Conservation (phyloP, 1,140 invertebrate species). For the Harpegnathos saltator region DNA sequence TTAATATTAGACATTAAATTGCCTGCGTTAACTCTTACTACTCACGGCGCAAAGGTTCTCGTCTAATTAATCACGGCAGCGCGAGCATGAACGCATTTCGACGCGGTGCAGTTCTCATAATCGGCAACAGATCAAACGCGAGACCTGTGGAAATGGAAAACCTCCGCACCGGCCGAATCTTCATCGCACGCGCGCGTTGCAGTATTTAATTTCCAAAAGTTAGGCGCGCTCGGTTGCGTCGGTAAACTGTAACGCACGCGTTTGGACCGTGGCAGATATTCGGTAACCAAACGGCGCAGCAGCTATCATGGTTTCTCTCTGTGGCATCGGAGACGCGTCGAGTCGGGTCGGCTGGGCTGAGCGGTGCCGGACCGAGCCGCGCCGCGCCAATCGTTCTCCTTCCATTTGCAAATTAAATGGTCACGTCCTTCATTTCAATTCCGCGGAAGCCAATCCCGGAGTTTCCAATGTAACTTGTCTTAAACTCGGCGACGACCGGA, state of each 20-base stretch:
- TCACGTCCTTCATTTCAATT: slow-evolving; percentile 74
- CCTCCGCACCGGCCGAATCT: background rate
- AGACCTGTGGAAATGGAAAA: background rate
- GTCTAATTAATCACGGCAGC: background rate
- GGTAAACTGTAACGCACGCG: background rate
- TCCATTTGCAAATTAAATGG: slow-evolving; percentile 78
- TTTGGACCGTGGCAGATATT: slow-evolving; percentile 36
- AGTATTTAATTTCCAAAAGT: background rate
- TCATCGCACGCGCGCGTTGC: background rate
- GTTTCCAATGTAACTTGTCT: slow-evolving; percentile 71
- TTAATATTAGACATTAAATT: no score
- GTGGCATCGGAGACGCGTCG: background rate
- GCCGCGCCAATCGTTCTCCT: slow-evolving; percentile 43
- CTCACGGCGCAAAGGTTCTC: no score
- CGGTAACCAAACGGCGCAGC: slow-evolving; percentile 12
- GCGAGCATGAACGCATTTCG: no score
- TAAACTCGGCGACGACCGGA: slow-evolving; percentile 72
- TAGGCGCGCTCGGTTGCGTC: background rate
- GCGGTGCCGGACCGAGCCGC: background rate
- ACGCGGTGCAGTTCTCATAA: no score
- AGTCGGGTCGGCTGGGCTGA: background rate
- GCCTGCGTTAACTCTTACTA: no score
- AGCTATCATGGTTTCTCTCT: slow-evolving; percentile 11
- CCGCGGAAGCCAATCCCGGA: slow-evolving; percentile 67
- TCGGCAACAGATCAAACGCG: background rate